These are phyloP conservation scores for Sebastes hubbsi DNA, from an alignment of 2,797 vertebrate species.

Conservation along the genomic window DNA sequence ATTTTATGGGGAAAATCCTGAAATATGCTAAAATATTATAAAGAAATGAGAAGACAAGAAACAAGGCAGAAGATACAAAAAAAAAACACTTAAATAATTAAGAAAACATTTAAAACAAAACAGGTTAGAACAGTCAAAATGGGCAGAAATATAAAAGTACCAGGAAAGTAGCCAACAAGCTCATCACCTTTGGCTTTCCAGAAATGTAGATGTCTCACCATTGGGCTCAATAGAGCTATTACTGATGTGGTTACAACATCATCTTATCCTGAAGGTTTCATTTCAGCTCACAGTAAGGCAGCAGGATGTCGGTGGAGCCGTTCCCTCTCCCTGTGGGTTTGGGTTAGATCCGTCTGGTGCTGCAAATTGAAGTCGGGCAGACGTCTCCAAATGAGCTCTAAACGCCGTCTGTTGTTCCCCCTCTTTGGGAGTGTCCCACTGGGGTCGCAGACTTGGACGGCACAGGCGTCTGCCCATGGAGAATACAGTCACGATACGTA, in stretches of 20 bases:
- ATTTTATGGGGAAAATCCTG: not conserved
- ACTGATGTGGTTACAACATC: not conserved
- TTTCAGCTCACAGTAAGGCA: conserved; percentile 28
- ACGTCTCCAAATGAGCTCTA: conserved; percentile 52
- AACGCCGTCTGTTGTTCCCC: conserved; percentile 52
- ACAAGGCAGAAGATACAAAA: not conserved
- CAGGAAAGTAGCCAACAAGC: not conserved
- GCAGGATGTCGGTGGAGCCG: conserved; percentile 16
- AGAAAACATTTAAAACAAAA: not conserved
- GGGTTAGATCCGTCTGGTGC: conserved; percentile 22
- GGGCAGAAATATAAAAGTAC: not conserved
- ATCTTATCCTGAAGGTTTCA: conserved; percentile 13
- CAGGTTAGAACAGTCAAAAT: not conserved
- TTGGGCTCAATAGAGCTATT: not conserved
- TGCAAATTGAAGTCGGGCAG: conserved; percentile 41
- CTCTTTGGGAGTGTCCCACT: conserved; percentile 43
- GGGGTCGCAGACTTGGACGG: conserved; percentile 27
- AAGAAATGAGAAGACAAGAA: not conserved
- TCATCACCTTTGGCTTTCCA: not conserved
- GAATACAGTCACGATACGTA: conserved; percentile 12
- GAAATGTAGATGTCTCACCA: not conserved
- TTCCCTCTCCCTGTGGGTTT: conserved; percentile 38
- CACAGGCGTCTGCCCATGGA: conserved; percentile 3
- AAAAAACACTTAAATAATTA: not conserved
- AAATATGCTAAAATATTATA: not conserved